These are phyloP conservation scores for Noctua comes DNA, from an alignment of 2,888 invertebrate genomes.

Conservation along the genomic window DNA sequence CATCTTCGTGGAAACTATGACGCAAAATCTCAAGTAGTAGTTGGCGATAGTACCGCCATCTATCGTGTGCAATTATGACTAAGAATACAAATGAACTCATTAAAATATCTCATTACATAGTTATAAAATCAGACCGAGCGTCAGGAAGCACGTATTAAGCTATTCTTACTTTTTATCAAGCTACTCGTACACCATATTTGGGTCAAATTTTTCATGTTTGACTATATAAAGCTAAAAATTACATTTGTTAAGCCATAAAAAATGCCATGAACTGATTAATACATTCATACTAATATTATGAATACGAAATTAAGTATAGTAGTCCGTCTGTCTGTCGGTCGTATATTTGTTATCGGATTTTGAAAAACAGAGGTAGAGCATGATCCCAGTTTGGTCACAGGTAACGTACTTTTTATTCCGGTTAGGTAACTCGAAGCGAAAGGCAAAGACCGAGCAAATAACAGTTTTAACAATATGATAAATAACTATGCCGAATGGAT, in stretches of 20 bases:
- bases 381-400: not conserved
- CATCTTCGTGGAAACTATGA: not conserved
- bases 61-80: constrained; percentile 14
- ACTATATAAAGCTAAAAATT: not conserved
- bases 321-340: not conserved
- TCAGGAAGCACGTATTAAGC: constrained; percentile 19
- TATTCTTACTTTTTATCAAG: not conserved
- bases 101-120: constrained; percentile 5
- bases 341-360: too few species aligned
- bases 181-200: not conserved
- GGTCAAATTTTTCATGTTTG: not conserved
- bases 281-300: not conserved
- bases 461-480: not conserved
- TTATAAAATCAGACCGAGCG: not conserved
- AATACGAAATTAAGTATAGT: too few species aligned
- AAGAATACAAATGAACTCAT: constrained; percentile 27
- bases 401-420: not conserved
- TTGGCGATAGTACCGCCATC: constrained; percentile 28
- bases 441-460: not conserved
- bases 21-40: not conserved
- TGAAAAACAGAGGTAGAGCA: too few species aligned
- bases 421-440: too few species aligned
- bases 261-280: not conserved
- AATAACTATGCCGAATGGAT: too few species aligned
- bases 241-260: too few species aligned